phyloP scores from a whole-genome alignment of 1,140 invertebrate species.

The Heliothis subflexa region DNA sequence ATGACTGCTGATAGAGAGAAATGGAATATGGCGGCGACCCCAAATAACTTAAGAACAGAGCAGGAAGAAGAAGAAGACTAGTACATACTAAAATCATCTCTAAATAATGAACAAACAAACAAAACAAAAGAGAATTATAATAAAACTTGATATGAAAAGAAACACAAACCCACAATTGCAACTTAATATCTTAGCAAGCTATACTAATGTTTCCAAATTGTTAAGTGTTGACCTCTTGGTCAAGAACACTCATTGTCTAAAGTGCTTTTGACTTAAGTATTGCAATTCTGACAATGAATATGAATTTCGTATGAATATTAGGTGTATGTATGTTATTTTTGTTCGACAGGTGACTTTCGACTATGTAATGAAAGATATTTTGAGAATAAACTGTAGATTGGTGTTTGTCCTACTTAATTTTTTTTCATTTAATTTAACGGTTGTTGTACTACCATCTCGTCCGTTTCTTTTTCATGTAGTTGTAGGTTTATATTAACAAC shows the following conservation, averaged over 20 bases:
- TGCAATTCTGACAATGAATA: slow-evolving; percentile 19
- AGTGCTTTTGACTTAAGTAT: slow-evolving; percentile 17
- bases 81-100: no score
- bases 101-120: background rate
- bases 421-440: no score
- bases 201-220: slow-evolving; percentile 2
- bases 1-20: no score
- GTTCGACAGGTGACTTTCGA: background rate
- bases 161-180: slow-evolving; percentile 11
- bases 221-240: slow-evolving; percentile 13
- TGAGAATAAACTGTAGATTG: no score
- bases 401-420: no score
- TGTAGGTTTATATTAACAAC: no score
- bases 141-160: background rate
- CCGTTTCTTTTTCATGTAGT: no score
- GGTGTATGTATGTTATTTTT: background rate
- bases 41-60: no score
- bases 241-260: slow-evolving; percentile 21
- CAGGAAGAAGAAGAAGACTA: no score
- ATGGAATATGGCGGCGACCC: no score
- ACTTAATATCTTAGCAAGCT: slow-evolving; percentile 7
- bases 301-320: slow-evolving; percentile 10
- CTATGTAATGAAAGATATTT: background rate
- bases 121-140: background rate
- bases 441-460: no score